Evolutionary conservation across 2,888 invertebrate species (phyloP), one percentile per base, ranked within the genome.

Genomic region (Synanthedon andrenaeformis): DNA sequence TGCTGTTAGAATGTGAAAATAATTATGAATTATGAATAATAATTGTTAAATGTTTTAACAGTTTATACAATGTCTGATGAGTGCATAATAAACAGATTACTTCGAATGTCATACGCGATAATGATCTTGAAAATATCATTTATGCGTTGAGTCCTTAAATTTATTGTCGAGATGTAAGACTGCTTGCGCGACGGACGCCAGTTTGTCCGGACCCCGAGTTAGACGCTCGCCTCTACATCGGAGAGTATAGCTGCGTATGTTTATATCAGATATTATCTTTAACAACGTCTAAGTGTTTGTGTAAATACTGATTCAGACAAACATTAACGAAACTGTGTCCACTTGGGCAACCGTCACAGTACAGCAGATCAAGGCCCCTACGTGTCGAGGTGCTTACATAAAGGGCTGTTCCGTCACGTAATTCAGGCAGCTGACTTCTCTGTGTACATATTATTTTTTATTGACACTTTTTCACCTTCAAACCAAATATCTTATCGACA

Each of bases 401-500:
- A 80, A 81, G 73, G 66, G 60, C 67, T 72, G 74, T 69, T 61
- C 56, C 59, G 72, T 77, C 84, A 83, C 83, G 81, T 81, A 80
- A 60, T 59, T 60, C 58, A 62, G 58, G 58, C 69, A 69, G 62
- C 67, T 69, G 62, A 76, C 67, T 78, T 72, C 14, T 54, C 65
- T 72, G 59, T 72, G 23, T 23, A 23, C 23, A 23, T 23, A 67
- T 64, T 62, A 61, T 60, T 80, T 79, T 83, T 86, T 85, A 81
- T 82, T 79, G 62, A 54, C 66, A 59, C 58, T 74, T 71, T 74
- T 72, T 82, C 67, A 75, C 79, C 80, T 82, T 83, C 78, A 64
- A 69, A 60, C 61, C 60, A 65, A 76, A 79, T 83, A 85, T 82
- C 82, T 83, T 80, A 85, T 85, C 79, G 67, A 58, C 61, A 62